Evolutionary conservation across 2,797 vertebrate genomes (phyloP).

Genomic region (Pteropus rufus): DNA sequence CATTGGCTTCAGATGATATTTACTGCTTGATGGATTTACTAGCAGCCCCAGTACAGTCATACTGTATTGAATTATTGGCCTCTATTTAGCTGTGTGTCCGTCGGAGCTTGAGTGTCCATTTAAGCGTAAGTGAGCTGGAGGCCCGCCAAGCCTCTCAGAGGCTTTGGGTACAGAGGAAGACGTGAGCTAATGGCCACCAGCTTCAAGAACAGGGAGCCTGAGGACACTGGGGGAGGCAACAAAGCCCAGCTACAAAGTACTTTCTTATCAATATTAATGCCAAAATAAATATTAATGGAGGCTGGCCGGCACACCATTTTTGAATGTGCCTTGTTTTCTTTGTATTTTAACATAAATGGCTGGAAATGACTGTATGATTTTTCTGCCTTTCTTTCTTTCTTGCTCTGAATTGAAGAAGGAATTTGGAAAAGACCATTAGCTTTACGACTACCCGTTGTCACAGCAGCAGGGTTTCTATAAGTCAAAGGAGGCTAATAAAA

Average conservation of each 20-base stretch:
- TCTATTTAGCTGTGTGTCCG: slow-evolving; percentile 87
- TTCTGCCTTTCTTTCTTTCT: slow-evolving; percentile 41
- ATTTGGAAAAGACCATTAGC: slow-evolving; percentile 77
- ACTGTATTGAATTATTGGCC: slow-evolving; percentile 90
- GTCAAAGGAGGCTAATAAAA: slow-evolving; percentile 74
- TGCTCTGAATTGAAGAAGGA: slow-evolving; percentile 57
- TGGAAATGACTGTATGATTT: slow-evolving; percentile 77
- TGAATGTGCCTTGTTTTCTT: slow-evolving; percentile 80
- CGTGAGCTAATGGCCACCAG: slow-evolving; percentile 80
- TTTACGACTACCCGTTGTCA: slow-evolving; percentile 69
- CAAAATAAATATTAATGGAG: slow-evolving; percentile 86
- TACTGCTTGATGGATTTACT: slow-evolving; percentile 90
- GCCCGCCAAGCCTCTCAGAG: slow-evolving; percentile 81
- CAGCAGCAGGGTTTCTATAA: slow-evolving; percentile 73
- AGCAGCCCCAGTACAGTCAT: slow-evolving; percentile 86
- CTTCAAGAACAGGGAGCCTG: slow-evolving; percentile 78
- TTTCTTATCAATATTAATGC: slow-evolving; percentile 87
- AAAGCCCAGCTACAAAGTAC: slow-evolving; percentile 75
- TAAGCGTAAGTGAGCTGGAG: slow-evolving; percentile 88
- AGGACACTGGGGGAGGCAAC: slow-evolving; percentile 72
- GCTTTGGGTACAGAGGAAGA: slow-evolving; percentile 79
- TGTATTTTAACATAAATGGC: slow-evolving; percentile 81
- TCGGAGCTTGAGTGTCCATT: slow-evolving; percentile 87
- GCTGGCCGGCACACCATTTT: slow-evolving; percentile 70
- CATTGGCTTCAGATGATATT: slow-evolving; percentile 89